Evolutionary conservation across 2,113 vertebrate species (phyloP).

Genomic region (Petaurus breviceps): DNA sequence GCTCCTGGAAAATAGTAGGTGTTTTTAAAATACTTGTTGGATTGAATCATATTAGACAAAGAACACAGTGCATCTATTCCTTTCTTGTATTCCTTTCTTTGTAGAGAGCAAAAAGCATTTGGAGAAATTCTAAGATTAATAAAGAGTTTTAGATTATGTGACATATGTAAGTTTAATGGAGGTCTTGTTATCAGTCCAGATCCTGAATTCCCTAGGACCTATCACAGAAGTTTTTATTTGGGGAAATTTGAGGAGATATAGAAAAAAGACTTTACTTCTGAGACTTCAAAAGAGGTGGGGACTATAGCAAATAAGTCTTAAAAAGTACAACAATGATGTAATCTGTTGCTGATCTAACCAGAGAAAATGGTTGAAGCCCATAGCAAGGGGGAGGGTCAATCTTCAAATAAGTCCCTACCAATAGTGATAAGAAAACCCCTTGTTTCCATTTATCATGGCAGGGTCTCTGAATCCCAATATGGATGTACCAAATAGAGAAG

Average conservation of each 20-base stretch:
- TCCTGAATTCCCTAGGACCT: slow-evolving; percentile 25
- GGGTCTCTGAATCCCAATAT: neutral
- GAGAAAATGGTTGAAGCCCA: neutral
- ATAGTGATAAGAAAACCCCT: neutral
- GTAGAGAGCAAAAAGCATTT: neutral
- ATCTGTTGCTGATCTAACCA: slow-evolving; percentile 4
- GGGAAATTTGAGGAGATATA: neutral
- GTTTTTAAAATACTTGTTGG: neutral
- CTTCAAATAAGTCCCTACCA: neutral
- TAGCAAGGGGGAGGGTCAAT: neutral
- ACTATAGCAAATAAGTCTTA: neutral
- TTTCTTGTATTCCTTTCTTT: neutral
- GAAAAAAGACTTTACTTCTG: slow-evolving; percentile 3
- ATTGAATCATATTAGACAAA: neutral
- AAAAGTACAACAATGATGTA: slow-evolving; percentile 34
- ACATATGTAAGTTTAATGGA: slow-evolving; percentile 32
- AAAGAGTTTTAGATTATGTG: neutral
- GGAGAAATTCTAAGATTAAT: slow-evolving; percentile 34
- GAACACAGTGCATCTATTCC: neutral
- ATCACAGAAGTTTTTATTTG: neutral
- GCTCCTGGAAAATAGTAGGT: neutral
- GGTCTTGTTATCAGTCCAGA: neutral
- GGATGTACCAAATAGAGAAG: slow-evolving; percentile 25
- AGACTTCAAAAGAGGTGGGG: neutral
- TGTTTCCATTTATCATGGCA: neutral